These are phyloP conservation scores for Hyperoplus lanceolatus DNA, from an alignment of 2,797 vertebrate genomes.

Conservation along the genomic window DNA sequence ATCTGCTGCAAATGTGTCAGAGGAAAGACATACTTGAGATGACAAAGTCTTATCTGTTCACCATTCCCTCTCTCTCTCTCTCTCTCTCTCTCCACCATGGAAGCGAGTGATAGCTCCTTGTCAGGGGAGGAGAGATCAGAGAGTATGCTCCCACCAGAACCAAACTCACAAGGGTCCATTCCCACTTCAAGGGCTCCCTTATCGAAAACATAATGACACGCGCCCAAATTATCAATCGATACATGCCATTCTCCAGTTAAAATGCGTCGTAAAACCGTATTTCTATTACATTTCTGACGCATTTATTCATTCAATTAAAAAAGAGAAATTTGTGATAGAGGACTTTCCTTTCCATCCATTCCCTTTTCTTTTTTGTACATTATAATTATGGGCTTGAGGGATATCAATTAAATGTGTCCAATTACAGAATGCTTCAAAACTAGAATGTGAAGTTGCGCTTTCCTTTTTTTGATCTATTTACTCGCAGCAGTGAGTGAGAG, in stretches of 20 bases:
- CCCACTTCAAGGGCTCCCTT: constrained; percentile 76
- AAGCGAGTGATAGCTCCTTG: constrained; percentile 81
- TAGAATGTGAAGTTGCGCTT: constrained; percentile 79
- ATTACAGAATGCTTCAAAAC: constrained; percentile 84
- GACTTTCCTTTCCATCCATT: constrained; percentile 14
- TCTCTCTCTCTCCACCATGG: constrained; percentile 59
- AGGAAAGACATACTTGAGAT: constrained; percentile 65
- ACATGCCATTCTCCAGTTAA: constrained; percentile 55
- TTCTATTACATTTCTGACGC: constrained; percentile 47
- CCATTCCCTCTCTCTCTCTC: constrained; percentile 50
- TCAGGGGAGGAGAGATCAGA: constrained; percentile 84
- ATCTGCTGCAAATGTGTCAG: constrained; percentile 63
- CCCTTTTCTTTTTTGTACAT: constrained; percentile 65
- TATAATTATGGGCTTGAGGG: constrained; percentile 81
- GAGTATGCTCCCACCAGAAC: constrained; percentile 69
- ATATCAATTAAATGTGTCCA: constrained; percentile 85
- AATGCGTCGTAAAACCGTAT: constrained; percentile 58
- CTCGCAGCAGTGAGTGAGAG: constrained; percentile 68
- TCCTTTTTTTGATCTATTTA: constrained; percentile 84
- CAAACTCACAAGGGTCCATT: constrained; percentile 78
- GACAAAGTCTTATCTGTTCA: constrained; percentile 69
- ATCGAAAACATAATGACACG: constrained; percentile 67
- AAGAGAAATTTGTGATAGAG: constrained; percentile 56
- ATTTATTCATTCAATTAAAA: too few relatives aligned
- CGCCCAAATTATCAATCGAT: constrained; percentile 72